Evolutionary conservation across 2,888 invertebrate genomes (phyloP).

Genomic region (Danaus chrysippus): DNA sequence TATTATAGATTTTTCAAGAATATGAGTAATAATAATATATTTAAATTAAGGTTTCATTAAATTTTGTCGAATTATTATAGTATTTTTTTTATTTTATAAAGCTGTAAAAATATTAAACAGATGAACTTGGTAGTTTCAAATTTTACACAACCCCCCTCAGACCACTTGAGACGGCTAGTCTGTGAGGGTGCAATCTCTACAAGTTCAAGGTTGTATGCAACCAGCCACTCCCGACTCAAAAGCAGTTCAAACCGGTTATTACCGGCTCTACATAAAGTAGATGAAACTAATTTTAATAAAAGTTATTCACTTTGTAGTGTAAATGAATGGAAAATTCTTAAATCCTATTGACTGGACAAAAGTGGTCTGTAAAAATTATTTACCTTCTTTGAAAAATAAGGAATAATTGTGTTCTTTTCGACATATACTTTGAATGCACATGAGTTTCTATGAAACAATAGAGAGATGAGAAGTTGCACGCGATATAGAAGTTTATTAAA

Average conservation of each 20-base stretch:
- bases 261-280: conserved; percentile 16
- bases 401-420: too few species aligned
- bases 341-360: neutral
- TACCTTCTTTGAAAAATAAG: too few species aligned
- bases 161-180: conserved; percentile 35
- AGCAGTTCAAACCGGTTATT: conserved; percentile 6
- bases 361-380: neutral
- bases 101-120: conserved; percentile 18
- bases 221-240: conserved; percentile 14
- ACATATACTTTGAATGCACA: too few species aligned
- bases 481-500: neutral
- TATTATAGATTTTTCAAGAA: too few species aligned
- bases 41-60: too few species aligned
- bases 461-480: too few species aligned
- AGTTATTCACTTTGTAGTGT: conserved; percentile 3
- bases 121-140: conserved; percentile 19
- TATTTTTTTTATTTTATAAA: neutral
- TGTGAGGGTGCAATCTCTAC: conserved; percentile 42
- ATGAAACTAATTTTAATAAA: conserved; percentile 4
- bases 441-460: too few species aligned
- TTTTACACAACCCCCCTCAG: conserved; percentile 24
- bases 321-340: neutral
- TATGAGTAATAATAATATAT: too few species aligned
- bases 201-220: conserved; percentile 47
- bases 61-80: neutral